A percentile compares a stretch with the other conserved stretches of the same genome.
These are phyloP conservation scores for Melanotaenia trifasciata DNA, from an alignment of 2,797 vertebrate genomes.

Conservation along the genomic window DNA sequence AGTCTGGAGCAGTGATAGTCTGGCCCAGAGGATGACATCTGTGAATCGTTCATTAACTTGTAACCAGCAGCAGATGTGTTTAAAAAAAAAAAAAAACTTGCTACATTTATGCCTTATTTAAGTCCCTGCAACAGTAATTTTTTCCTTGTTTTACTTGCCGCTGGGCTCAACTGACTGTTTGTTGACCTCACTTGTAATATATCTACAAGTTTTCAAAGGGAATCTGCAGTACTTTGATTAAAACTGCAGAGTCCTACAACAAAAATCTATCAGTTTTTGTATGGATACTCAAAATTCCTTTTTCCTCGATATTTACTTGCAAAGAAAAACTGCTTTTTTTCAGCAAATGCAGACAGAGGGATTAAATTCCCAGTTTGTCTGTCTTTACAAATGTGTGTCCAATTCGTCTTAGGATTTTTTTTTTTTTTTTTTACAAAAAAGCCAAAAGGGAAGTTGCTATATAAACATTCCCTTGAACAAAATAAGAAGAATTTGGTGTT, in stretches of 20 bases:
- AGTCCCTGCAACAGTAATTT: conserved; percentile 47
- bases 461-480: background rate
- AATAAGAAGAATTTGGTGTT: background rate
- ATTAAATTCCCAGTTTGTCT: background rate
- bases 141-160: conserved; percentile 42
- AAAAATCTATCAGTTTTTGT: background rate
- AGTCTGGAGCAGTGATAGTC: conserved; percentile 81
- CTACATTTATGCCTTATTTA: conserved; percentile 61
- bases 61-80: conserved; percentile 84
- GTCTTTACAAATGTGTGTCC: background rate
- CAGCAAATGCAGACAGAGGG: background rate
- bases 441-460: background rate
- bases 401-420: background rate
- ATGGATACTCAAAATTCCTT: background rate
- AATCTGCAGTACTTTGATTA: background rate
- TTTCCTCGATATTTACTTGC: no score
- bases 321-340: background rate
- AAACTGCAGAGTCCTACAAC: background rate
- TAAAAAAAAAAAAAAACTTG: conserved; percentile 60
- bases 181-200: conserved; percentile 11
- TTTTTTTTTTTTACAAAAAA: background rate
- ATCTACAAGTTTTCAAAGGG: conserved; percentile 8
- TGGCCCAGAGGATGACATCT: conserved; percentile 83
- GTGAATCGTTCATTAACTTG: conserved; percentile 83
- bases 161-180: conserved; percentile 21